A percentile compares a stretch with the other conserved stretches of the same genome.
Evolutionary conservation across 2,113 vertebrate genomes (phyloP).

Genomic region (Sitta europaea): DNA sequence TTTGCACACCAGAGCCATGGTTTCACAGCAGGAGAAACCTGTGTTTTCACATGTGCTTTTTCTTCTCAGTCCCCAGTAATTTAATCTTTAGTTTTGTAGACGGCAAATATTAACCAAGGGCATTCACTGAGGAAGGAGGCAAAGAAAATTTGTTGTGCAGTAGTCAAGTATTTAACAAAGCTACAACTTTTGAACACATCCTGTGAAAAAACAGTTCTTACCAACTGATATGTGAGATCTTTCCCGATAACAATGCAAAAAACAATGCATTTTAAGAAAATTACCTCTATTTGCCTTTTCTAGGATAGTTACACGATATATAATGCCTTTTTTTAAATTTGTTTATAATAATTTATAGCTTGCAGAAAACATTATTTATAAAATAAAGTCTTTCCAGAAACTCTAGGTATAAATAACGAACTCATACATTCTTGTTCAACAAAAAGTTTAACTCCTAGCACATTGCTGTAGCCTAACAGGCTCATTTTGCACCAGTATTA

Average conservation of each 20-base stretch:
- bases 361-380: background rate
- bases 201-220: background rate
- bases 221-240: background rate
- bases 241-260: background rate
- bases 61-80: background rate
- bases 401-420: background rate
- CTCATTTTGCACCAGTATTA: background rate
- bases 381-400: background rate
- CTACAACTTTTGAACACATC: background rate
- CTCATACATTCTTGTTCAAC: background rate
- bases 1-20: background rate
- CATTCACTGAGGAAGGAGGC: background rate
- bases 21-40: background rate
- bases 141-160: background rate
- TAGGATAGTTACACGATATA: background rate
- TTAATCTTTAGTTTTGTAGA: too few relatives aligned
- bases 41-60: background rate
- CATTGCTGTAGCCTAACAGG: background rate
- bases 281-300: background rate
- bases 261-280: background rate
- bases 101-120: background rate
- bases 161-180: background rate
- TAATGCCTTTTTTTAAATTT: background rate
- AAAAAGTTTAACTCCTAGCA: background rate
- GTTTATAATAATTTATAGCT: background rate